phyloP scores from a whole-genome alignment of 2,113 vertebrate genomes.

The Scortum barcoo region DNA sequence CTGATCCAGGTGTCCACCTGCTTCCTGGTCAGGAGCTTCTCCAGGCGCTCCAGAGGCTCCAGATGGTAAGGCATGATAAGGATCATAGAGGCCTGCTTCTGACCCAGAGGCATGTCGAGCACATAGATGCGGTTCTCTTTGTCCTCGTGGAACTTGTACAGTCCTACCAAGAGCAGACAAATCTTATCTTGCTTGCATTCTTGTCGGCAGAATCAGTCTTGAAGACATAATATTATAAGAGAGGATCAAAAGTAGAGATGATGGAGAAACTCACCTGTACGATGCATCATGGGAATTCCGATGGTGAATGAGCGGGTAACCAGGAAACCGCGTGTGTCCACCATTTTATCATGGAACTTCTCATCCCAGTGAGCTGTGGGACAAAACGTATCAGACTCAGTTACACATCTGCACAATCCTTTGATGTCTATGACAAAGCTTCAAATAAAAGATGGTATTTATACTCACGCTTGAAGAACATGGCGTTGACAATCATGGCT shows the following conservation, averaged over 20 bases:
- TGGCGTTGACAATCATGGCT: slow-evolving; percentile 95
- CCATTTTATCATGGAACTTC: slow-evolving; percentile 96
- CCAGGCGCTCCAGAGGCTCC: slow-evolving; percentile 92
- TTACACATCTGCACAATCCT: not conserved
- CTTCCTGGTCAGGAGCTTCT: slow-evolving; percentile 93
- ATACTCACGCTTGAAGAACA: slow-evolving; percentile 98
- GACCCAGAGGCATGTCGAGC: slow-evolving; percentile 93
- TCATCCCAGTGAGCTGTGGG: slow-evolving; percentile 95
- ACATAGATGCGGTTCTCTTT: slow-evolving; percentile 88
- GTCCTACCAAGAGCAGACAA: slow-evolving; percentile 79
- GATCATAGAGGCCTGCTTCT: slow-evolving; percentile 95
- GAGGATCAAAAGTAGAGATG: not conserved
- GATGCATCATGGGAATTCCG: slow-evolving; percentile 95
- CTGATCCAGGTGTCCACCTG: slow-evolving; percentile 92
- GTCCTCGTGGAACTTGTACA: slow-evolving; percentile 93
- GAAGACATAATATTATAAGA: slow-evolving; percentile 13
- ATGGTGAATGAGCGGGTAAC: slow-evolving; percentile 92
- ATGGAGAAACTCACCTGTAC: slow-evolving; percentile 88
- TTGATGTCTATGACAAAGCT: not conserved
- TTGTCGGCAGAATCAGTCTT: not conserved
- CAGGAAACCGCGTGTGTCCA: slow-evolving; percentile 94
- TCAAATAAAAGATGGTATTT: not conserved
- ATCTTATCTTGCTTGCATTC: not conserved
- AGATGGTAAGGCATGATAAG: slow-evolving; percentile 94
- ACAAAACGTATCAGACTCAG: not conserved